These are phyloP conservation scores for Antechinus stuartii DNA, from an alignment of 2,113 vertebrate species.

Conservation along the genomic window DNA sequence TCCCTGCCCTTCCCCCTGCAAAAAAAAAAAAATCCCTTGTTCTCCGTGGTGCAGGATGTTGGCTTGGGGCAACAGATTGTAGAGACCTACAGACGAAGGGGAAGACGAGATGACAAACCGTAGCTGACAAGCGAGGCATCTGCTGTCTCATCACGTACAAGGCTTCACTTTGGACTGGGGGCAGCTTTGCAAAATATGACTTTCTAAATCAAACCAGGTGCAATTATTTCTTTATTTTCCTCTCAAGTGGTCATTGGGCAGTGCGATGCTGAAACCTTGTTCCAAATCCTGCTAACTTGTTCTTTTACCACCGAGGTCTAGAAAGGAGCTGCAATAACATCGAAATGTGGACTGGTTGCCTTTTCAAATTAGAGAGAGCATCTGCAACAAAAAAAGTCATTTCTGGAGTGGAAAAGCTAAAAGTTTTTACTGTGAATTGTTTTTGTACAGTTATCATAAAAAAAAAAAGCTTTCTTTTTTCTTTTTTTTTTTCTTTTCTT, in stretches of 20 bases:
- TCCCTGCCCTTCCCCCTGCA: conserved; percentile 79
- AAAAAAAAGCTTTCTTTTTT: conserved; percentile 52
- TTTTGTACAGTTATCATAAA: conserved; percentile 90
- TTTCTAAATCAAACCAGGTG: conserved; percentile 92
- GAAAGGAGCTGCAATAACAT: conserved; percentile 79
- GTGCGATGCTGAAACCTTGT: conserved; percentile 66
- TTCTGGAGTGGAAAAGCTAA: conserved; percentile 89
- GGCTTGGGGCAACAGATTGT: conserved; percentile 89
- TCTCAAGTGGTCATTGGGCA: conserved; percentile 80
- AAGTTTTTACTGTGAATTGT: conserved; percentile 95
- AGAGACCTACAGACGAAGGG: conserved; percentile 88
- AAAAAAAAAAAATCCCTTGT: conserved; percentile 84
- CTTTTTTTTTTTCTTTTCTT: conserved; percentile 74
- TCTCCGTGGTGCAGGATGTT: conserved; percentile 90
- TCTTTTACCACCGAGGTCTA: conserved; percentile 81
- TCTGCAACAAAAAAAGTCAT: conserved; percentile 86
- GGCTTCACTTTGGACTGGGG: conserved; percentile 86
- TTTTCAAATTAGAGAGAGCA: conserved; percentile 86
- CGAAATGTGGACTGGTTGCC: conserved; percentile 81
- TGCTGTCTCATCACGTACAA: conserved; percentile 84
- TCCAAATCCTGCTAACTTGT: conserved; percentile 77
- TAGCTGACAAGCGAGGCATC: conserved; percentile 85
- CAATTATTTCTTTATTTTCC: conserved; percentile 86
- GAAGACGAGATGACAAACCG: conserved; percentile 83
- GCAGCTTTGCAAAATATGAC: conserved; percentile 90